Percentiles rank a stretch among this genome's conserved stretches.
Evolutionary conservation across 1,140 invertebrate species (phyloP).

Genomic region (Glomeris maerens): DNA sequence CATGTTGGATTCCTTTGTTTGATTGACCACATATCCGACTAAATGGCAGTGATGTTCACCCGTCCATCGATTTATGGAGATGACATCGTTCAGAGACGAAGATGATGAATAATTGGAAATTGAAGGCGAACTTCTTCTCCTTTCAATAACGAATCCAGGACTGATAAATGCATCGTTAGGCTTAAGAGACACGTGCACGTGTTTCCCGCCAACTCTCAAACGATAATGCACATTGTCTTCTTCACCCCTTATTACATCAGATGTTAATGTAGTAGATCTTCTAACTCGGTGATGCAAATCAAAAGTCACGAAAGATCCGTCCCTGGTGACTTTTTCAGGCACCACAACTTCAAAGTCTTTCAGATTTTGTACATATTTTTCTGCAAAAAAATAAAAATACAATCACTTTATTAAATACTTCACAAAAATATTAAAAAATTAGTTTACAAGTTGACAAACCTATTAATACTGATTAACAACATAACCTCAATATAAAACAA

Average conservation of each 20-base stretch:
- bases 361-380: conserved; percentile 24
- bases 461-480: too few relatives aligned
- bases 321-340: conserved; percentile 39
- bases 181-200: conserved; percentile 40
- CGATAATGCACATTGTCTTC: conserved; percentile 40
- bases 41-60: conserved; percentile 51
- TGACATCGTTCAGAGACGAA: conserved; percentile 30
- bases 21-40: conserved; percentile 51
- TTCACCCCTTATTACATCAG: conserved; percentile 22
- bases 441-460: too few relatives aligned
- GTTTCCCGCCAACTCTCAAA: conserved; percentile 35
- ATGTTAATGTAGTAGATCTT: too few relatives aligned
- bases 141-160: conserved; percentile 53
- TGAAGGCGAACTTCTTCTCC: conserved; percentile 27
- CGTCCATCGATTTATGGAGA: conserved; percentile 27
- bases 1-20: conserved; percentile 43
- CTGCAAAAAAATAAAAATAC: conserved; percentile 18
- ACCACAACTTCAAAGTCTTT: conserved; percentile 37
- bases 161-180: conserved; percentile 50
- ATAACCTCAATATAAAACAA: too few relatives aligned
- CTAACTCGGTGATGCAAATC: conserved; percentile 29
- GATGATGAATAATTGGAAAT: conserved; percentile 38
- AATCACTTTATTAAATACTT: too few relatives aligned
- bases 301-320: conserved; percentile 40
- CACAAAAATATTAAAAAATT: too few relatives aligned